These are phyloP conservation scores for Gastracanthus pulcherrimus DNA, from an alignment of 2,888 invertebrate genomes.

Conservation along the genomic window DNA sequence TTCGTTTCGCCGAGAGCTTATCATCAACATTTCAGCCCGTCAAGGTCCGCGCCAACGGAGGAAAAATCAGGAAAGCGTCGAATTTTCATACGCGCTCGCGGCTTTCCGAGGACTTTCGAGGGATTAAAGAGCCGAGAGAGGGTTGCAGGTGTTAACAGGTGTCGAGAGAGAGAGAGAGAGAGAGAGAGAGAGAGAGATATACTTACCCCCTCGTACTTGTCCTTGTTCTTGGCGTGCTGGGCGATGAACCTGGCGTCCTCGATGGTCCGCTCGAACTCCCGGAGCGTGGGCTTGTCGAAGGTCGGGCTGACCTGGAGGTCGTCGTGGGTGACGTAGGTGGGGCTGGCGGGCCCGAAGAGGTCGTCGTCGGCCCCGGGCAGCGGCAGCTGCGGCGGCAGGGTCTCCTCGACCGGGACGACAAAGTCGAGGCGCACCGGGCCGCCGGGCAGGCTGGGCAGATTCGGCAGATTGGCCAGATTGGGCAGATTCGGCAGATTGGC, in stretches of 20 bases:
- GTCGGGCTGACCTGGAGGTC: slow-evolving; percentile 82
- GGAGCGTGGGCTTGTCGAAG: slow-evolving; percentile 88
- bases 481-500: slow-evolving; percentile 16
- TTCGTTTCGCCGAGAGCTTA: neutral
- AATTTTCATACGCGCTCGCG: too few relatives aligned
- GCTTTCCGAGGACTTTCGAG: too few relatives aligned
- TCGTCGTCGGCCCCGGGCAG: slow-evolving; percentile 52
- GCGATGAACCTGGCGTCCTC: slow-evolving; percentile 96
- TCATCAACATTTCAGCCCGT: too few relatives aligned
- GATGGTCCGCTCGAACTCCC: slow-evolving; percentile 94
- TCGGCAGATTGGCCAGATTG: slow-evolving; percentile 78
- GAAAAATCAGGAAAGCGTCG: too few relatives aligned
- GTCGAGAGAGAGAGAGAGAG: neutral
- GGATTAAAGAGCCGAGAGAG: too few relatives aligned
- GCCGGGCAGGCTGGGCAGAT: slow-evolving; percentile 32
- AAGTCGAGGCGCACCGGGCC: slow-evolving; percentile 40
- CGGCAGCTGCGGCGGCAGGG: slow-evolving; percentile 28
- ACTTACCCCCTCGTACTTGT: slow-evolving; percentile 96
- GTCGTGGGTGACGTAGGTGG: slow-evolving; percentile 51
- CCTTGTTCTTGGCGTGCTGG: slow-evolving; percentile 96
- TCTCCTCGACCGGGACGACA: slow-evolving; percentile 37
- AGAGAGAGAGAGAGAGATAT: slow-evolving; percentile 60
- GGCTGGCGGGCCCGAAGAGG: slow-evolving; percentile 51
- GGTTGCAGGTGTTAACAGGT: slow-evolving; percentile 23
- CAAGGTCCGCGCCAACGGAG: too few relatives aligned